phyloP scores from a whole-genome alignment of 2,113 vertebrate species.

The Atrichornis clamosus region DNA sequence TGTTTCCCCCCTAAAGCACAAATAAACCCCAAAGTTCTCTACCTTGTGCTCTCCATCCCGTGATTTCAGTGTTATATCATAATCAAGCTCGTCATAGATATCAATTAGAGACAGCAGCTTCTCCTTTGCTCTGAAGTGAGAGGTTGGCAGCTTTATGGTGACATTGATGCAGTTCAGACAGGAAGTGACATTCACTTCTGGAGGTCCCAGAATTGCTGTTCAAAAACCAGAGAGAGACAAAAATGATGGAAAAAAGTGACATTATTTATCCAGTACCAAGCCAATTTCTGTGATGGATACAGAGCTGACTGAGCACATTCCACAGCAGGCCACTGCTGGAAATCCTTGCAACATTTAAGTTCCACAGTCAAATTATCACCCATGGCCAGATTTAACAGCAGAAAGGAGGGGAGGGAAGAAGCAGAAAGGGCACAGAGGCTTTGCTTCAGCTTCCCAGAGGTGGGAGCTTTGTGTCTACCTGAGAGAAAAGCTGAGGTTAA shows the following conservation, averaged over 20 bases:
- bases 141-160: slow-evolving; percentile 43
- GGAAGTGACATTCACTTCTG: slow-evolving; percentile 52
- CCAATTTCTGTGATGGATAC: neutral
- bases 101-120: neutral
- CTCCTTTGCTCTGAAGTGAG: neutral
- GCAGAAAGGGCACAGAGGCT: neutral
- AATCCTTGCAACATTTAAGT: neutral
- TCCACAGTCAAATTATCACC: neutral
- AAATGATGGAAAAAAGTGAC: neutral
- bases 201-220: slow-evolving; percentile 57
- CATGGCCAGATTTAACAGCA: neutral
- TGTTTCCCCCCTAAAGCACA: neutral
- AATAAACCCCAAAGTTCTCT: neutral
- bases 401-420: neutral
- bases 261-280: neutral
- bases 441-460: neutral
- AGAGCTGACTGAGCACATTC: neutral
- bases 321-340: neutral
- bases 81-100: neutral
- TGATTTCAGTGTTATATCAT: slow-evolving; percentile 26
- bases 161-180: slow-evolving; percentile 52
- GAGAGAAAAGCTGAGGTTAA: neutral
- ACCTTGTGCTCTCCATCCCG: neutral
- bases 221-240: neutral
- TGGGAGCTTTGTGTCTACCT: neutral